Evolutionary conservation across 2,113 vertebrate species (phyloP).

Genomic region (Ancistrus triradiatus): DNA sequence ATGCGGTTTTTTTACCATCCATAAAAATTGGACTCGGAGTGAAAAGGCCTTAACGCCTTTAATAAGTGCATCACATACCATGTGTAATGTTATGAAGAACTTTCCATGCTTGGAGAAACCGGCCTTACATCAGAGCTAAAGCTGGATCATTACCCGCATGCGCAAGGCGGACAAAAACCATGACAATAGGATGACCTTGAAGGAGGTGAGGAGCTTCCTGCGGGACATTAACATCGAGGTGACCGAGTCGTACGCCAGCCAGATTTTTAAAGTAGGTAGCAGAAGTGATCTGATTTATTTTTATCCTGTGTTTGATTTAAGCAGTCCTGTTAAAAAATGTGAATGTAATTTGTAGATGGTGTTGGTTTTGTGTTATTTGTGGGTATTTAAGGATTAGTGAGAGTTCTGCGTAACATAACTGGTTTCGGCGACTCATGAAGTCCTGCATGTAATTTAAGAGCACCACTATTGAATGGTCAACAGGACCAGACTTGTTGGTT

Average conservation of each 20-base stretch:
- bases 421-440: constrained; percentile 14
- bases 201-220: constrained; percentile 89
- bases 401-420: too few relatives aligned
- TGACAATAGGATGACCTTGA: constrained; percentile 92
- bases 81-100: too few relatives aligned
- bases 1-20: too few relatives aligned
- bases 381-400: too few relatives aligned
- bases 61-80: not conserved
- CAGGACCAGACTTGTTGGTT: not conserved
- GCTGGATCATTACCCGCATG: constrained; percentile 92
- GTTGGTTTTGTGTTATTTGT: not conserved
- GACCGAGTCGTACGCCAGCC: constrained; percentile 77
- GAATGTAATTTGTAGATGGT: not conserved
- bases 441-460: not conserved
- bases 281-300: not conserved
- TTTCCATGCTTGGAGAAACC: not conserved
- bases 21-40: too few relatives aligned
- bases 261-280: constrained; percentile 77
- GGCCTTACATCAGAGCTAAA: constrained; percentile 73
- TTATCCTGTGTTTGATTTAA: not conserved
- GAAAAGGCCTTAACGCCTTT: too few relatives aligned
- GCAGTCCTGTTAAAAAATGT: not conserved
- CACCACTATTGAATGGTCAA: not conserved
- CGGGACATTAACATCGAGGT: constrained; percentile 85
- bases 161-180: constrained; percentile 89